Evolutionary conservation across 2,113 vertebrate species (phyloP).

Genomic region (Lepidothrix coronata): DNA sequence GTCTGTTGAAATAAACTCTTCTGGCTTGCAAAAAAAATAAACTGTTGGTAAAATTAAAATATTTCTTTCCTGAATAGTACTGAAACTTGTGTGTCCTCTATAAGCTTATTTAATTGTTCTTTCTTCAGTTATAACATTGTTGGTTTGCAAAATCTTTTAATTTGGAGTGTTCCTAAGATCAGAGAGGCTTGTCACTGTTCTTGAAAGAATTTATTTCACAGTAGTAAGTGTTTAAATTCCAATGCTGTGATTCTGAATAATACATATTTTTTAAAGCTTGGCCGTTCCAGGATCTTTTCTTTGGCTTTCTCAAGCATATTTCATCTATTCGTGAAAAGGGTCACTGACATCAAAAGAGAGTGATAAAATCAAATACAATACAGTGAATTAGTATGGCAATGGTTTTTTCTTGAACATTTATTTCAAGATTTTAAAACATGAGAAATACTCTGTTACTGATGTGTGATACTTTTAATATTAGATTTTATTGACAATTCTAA

Average conservation of each 20-base stretch:
- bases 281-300: not conserved
- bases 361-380: not conserved
- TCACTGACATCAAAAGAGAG: not conserved
- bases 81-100: not conserved
- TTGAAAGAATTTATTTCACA: not conserved
- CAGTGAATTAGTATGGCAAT: not conserved
- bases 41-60: not conserved
- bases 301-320: not conserved
- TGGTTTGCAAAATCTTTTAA: not conserved
- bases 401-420: not conserved
- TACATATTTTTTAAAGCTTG: not conserved
- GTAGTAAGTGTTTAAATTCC: not conserved
- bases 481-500: not conserved
- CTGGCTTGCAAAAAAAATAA: not conserved
- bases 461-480: not conserved
- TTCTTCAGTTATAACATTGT: not conserved
- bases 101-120: not conserved
- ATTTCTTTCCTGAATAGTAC: not conserved
- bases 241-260: not conserved
- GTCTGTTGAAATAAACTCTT: not conserved
- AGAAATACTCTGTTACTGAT: not conserved
- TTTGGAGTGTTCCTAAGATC: not conserved
- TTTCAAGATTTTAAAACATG: not conserved
- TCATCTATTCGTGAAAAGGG: not conserved
- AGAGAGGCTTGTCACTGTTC: not conserved